Base-by-base conservation (phyloP, 2,888 invertebrate species). In the Epinotia nisella region DNA sequence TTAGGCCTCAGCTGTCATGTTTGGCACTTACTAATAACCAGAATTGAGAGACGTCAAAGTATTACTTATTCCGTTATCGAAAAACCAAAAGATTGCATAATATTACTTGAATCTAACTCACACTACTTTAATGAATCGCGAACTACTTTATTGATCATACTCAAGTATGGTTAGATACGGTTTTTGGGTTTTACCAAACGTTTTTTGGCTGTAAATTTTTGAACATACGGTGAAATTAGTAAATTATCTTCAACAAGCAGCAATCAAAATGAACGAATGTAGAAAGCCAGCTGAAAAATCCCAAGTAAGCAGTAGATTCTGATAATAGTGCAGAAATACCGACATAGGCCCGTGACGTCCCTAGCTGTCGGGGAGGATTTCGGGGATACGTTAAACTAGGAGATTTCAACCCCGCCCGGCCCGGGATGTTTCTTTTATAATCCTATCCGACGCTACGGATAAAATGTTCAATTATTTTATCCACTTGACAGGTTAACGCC, bases 371-470 rank as follows among this genome's bases (percentile, higher is more conserved):
- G 60, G 65, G 72, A 51, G 76, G 77, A 82, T 82, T 82, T 78
- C 71, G 74, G 71, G 76, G 78, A 77, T 78, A 75, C 70, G 70
- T 51, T 68, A 79, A 75, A 78, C 78, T 71, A 75, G 76, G 78
- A 80, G 81, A 82, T 83, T 83, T 81, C 81, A 55, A 79, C 77
- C 81, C 79, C 79, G 78, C 76, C 78, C 78, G 79, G 79, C 67
- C 72, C 71, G 71, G 74, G 75, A 75, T 60, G 74, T 56, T 60
- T 67, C 70, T 75, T 70, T 55, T 61, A 39, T 68, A 61, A 68
- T 58, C 60, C 56, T 67, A 62, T 24, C 29, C 59, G 24, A 49
- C 45, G 60, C 59, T 51, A 41, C 58, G 19, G 66, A 39, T 61
- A 60, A n/a, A 67, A 62, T 41, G 41, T 68, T 58, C 56, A 73